phyloP scores from a whole-genome alignment of 2,797 vertebrate genomes.

The Premnoplex brunnescens region DNA sequence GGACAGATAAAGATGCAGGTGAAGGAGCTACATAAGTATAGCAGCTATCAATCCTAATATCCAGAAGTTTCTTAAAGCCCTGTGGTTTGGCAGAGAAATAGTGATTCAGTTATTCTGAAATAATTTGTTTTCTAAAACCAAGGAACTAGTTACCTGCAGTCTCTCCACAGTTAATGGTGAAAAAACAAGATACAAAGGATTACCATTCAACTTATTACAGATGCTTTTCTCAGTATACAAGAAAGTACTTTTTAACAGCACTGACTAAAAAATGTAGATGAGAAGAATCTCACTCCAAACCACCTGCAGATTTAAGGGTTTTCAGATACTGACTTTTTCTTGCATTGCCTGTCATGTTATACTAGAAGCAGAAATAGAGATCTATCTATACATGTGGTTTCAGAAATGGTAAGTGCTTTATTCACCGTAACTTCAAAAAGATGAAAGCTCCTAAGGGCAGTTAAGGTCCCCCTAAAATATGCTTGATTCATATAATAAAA shows the following conservation, averaged over 20 bases:
- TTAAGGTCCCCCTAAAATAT: neutral
- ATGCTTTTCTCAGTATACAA: neutral
- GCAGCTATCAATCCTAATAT: neutral
- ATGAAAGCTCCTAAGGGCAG: neutral
- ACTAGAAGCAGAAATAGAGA: neutral
- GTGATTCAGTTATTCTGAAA: neutral
- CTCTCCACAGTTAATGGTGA: neutral
- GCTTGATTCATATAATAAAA: neutral
- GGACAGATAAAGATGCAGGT: neutral
- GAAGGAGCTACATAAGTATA: neutral
- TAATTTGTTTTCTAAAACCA: neutral
- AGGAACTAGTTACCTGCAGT: neutral
- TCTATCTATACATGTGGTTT: neutral
- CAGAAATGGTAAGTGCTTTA: neutral
- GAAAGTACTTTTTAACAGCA: neutral
- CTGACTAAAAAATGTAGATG: neutral
- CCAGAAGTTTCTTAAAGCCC: neutral
- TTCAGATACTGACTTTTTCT: neutral
- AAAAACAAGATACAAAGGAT: neutral
- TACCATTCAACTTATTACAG: neutral
- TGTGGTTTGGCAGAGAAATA: neutral
- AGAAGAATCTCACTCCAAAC: neutral
- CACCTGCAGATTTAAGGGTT: neutral
- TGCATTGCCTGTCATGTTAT: neutral
- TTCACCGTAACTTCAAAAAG: neutral